phyloP scores from a whole-genome alignment of 2,797 vertebrate species.

The Crypturellus tataupa region DNA sequence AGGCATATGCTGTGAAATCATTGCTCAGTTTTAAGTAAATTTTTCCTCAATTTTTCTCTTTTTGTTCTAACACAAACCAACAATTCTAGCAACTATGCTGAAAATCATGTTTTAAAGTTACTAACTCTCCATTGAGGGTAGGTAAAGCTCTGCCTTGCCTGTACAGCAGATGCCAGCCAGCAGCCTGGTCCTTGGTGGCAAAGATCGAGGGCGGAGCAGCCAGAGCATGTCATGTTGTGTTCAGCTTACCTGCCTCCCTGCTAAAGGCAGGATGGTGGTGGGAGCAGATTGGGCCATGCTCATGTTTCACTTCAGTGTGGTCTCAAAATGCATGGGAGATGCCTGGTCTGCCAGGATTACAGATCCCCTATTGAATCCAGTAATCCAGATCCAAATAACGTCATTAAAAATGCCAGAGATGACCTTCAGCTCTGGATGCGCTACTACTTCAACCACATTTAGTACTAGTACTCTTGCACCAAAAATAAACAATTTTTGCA shows the following conservation, averaged over 20 bases:
- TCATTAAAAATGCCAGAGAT: background rate
- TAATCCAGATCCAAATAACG: background rate
- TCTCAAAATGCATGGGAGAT: background rate
- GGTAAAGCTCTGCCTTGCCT: background rate
- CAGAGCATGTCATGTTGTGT: fast-evolving
- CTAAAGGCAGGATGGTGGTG: background rate
- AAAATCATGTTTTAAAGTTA: background rate
- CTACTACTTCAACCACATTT: background rate
- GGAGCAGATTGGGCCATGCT: fast-evolving
- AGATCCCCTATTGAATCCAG: fast-evolving
- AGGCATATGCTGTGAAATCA: background rate
- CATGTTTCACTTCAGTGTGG: fast-evolving
- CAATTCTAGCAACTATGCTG: background rate
- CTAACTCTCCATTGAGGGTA: background rate
- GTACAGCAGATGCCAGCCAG: background rate
- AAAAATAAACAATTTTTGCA: background rate
- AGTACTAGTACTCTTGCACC: background rate
- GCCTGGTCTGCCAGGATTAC: background rate
- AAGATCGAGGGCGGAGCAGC: fast-evolving
- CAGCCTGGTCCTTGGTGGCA: fast-evolving
- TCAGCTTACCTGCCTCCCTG: fast-evolving
- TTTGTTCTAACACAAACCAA: background rate
- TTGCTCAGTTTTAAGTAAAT: background rate
- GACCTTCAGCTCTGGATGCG: background rate
- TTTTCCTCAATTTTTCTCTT: background rate